Base-by-base conservation (phyloP, 2,888 invertebrate species). In the Dolichopus griseipennis region DNA sequence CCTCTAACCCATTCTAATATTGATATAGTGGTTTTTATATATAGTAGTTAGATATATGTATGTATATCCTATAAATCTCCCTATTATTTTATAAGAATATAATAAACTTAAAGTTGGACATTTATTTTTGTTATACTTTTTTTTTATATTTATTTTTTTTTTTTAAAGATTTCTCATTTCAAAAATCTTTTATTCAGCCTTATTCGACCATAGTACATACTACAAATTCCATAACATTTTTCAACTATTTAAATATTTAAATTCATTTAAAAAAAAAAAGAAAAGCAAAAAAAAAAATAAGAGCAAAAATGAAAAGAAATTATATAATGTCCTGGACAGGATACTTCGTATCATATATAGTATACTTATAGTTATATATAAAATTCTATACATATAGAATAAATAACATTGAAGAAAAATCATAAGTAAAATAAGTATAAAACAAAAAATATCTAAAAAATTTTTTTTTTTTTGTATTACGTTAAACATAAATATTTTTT, bases 391-490 rank as follows among this genome's bases (percentile, higher is more conserved):
- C 6, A 52, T n/a, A 52, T 41, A 41, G 1, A 27, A 4, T 27
- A 4, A 4, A 27, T 27, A 27, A 41, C 9, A 41, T 41, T 41
- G 41, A 41, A 12, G 41, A 12, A 12, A n/a, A 41, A 41, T 9
- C 27, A 27, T 4, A 27, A 27, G 27, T 5, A 41, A 41, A 15
- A 7, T n/a, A n/a, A n/a, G n/a, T n/a, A n/a, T n/a, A n/a, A 41
- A 41, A 12, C 3, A 52, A n/a, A 52, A 52, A 6, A 52, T 4
- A 52, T 52, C 15, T 52, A 18, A 7, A 3, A 41, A 9, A 18
- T 52, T 52, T 52, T 52, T 52, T 52, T 52, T 43, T 43, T 43
- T 43, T 43, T 43, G 10, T 52, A 52, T 52, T 52, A 52, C 52
- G 52, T 52, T 18, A 6, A 52, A n/a, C n/a, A 52, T 12, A 52